Base-by-base conservation (phyloP, 2,113 vertebrate species). In the Neolamprologus sp. region DNA sequence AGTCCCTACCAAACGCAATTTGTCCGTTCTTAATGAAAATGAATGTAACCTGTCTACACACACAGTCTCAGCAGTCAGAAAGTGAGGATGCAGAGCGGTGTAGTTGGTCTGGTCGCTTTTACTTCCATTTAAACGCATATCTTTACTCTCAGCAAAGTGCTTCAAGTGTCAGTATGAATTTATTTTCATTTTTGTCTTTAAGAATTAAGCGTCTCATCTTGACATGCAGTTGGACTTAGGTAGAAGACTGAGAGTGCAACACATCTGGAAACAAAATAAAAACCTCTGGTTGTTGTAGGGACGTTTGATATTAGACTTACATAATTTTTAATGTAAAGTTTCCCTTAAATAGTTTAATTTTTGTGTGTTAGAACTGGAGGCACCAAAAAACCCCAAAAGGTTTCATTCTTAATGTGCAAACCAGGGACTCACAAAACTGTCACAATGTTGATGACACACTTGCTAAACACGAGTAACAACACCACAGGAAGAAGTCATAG, bases 21-120 rank as follows among this genome's bases (percentile, higher is more conserved):
- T 94, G 89, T 91, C 83, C 3, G 1, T 80, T 49, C 82, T 85
- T 93, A 84, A 95, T 94, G 87, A 91, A 93, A 93, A 93, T 90
- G 79, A 95, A 95, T 93, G 93, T 19, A 88, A 93, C 37, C 86
- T 82, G 73, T 90, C 47, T 75, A 82, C 73, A 80, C 84, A 54
- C 85, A 45, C 53, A 26, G 86, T 12, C 89, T 88, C 58, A 82
- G 33, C 23, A 63, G 84, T 33, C 80, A 12, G 26, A 51, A 21
- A 42, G 17, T 40, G 17, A 89, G 54, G 82, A 83, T 26, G 57
- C 65, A 78, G 33, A 45, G 28, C n/a, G 5, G 12, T 7, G 14
- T 6, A 55, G 53, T 73, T 28, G 60, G 73, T 84, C 35, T 23
- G 37, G 10, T 88, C 11, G 26, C 17, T 2, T 89, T 84, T 37